Conservation (phyloP, 2,888 invertebrate species). For the Drosophila neoperkinsi region DNA sequence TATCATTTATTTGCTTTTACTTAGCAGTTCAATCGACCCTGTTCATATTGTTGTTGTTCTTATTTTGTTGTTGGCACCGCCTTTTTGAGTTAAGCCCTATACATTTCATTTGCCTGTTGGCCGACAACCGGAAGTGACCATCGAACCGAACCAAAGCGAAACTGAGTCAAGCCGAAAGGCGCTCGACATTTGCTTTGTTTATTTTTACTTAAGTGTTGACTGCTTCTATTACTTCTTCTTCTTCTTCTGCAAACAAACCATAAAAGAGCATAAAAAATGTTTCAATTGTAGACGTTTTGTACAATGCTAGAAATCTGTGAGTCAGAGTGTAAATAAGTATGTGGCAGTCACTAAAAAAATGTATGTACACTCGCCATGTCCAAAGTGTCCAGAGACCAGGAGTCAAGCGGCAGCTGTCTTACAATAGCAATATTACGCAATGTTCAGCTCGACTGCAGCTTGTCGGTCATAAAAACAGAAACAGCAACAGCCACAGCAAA, state of each 20-base stretch:
- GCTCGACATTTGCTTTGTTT: constrained; percentile 59
- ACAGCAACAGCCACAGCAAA: constrained; percentile 12
- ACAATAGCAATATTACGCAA: constrained; percentile 7
- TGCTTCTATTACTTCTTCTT: constrained; percentile 20
- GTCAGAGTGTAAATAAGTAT: constrained; percentile 25
- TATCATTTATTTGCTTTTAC: constrained; percentile 52
- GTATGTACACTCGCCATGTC: constrained; percentile 49
- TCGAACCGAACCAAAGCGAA: constrained; percentile 32
- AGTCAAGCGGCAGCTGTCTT: constrained; percentile 20
- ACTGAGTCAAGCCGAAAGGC: constrained; percentile 10
- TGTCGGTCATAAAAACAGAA: constrained; percentile 53
- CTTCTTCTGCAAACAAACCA: constrained; percentile 65
- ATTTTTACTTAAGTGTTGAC: constrained; percentile 72
- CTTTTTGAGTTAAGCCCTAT: constrained; percentile 40
- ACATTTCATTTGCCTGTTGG: constrained; percentile 38
- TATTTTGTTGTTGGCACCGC: constrained; percentile 7
- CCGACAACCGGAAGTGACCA: constrained; percentile 54
- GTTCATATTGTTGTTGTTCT: constrained; percentile 1
- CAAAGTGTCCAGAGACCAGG: constrained; percentile 18
- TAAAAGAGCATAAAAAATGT: constrained; percentile 78
- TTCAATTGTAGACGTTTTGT: constrained; percentile 69
- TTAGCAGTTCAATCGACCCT: constrained; percentile 35
- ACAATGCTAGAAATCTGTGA: constrained; percentile 59
- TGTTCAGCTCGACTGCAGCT: constrained; percentile 62
- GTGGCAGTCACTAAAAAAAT: constrained; percentile 48